Conservation (phyloP, 2,113 vertebrate genomes). For the Reinhardtius hippoglossoides region DNA sequence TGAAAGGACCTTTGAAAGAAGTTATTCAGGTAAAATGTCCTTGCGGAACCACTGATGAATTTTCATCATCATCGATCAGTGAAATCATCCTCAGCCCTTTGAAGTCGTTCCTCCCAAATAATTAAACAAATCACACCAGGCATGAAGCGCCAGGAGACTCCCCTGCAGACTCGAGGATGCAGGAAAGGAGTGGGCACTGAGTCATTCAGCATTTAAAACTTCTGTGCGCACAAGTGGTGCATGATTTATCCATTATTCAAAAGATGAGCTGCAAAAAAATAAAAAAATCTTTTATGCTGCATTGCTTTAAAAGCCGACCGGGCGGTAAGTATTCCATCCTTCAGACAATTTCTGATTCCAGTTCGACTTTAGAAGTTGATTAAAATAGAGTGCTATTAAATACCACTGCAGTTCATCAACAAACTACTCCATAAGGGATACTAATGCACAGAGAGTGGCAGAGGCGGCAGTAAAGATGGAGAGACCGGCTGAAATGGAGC, state of each 20-base stretch:
- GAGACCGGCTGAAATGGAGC: conserved; percentile 14
- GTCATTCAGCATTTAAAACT: conserved; percentile 52
- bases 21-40: conserved; percentile 3
- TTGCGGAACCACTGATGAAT: neutral
- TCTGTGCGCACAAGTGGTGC: conserved; percentile 54
- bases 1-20: conserved; percentile 12
- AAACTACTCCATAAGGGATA: conserved; percentile 43
- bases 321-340: conserved; percentile 63
- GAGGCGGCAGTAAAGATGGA: conserved; percentile 19
- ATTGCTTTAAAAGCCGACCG: conserved; percentile 60
- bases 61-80: conserved; percentile 37
- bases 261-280: conserved; percentile 64
- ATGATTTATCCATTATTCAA: conserved; percentile 78
- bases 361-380: conserved; percentile 57
- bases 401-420: conserved; percentile 44
- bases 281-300: conserved; percentile 58
- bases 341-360: conserved; percentile 63
- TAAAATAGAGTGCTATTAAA: conserved; percentile 61
- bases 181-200: conserved; percentile 47
- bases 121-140: conserved; percentile 64
- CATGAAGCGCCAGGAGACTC: conserved; percentile 47
- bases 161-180: conserved; percentile 47
- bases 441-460: conserved; percentile 14
- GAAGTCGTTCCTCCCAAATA: conserved; percentile 60
- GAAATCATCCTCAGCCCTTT: conserved; percentile 51